These are phyloP conservation scores for Cosmopolites sordidus DNA, from an alignment of 2,888 invertebrate species.

Conservation along the genomic window DNA sequence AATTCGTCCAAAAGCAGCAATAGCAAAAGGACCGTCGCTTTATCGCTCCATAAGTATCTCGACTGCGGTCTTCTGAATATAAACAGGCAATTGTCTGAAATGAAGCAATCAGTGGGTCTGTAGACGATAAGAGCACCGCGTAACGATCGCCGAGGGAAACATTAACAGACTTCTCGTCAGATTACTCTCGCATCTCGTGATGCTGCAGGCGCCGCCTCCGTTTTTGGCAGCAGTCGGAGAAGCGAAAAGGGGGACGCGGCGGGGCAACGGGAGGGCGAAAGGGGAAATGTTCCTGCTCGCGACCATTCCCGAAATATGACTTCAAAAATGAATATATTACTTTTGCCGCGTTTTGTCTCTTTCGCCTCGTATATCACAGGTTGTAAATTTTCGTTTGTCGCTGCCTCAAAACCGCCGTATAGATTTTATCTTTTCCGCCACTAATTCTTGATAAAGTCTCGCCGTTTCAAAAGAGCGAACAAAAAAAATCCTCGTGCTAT, in stretches of 20 bases:
- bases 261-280: background rate
- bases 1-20: too few species aligned
- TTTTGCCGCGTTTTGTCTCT: constrained; percentile 12
- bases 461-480: too few species aligned
- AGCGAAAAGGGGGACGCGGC: background rate
- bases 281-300: constrained; percentile 4
- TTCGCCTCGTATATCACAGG: constrained; percentile 17
- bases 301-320: constrained; percentile 22
- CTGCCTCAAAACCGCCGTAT: background rate
- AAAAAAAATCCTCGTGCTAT: too few species aligned
- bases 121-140: constrained; percentile 50
- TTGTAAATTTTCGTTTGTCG: constrained; percentile 12
- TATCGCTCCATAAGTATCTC: constrained; percentile 38
- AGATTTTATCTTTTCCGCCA: constrained; percentile 2
- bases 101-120: constrained; percentile 52
- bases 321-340: constrained; percentile 28
- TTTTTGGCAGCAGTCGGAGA: too few species aligned
- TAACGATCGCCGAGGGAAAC: constrained; percentile 51
- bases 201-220: constrained; percentile 24
- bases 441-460: constrained; percentile 1
- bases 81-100: constrained; percentile 53
- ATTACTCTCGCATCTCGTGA: constrained; percentile 49
- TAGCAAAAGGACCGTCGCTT: background rate
- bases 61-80: constrained; percentile 50
- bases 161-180: constrained; percentile 52